These are phyloP conservation scores for Leptopilina syphax DNA, from an alignment of 2,888 invertebrate genomes.

Conservation along the genomic window DNA sequence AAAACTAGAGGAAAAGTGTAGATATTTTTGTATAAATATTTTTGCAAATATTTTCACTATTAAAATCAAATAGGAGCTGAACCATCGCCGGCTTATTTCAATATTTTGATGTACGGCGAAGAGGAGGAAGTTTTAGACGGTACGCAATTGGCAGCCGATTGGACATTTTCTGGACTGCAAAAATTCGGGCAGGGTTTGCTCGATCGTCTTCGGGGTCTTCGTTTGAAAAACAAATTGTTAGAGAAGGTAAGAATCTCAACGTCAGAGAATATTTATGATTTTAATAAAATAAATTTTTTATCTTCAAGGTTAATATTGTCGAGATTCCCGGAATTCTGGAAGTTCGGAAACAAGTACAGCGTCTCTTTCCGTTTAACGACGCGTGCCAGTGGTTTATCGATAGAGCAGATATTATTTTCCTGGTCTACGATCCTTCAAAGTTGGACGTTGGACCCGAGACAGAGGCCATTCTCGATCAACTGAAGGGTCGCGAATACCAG, in stretches of 20 bases:
- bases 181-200: constrained; percentile 96
- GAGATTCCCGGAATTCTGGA: constrained; percentile 97
- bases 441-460: constrained; percentile 96
- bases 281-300: neutral
- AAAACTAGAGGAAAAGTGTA: constrained; percentile 51
- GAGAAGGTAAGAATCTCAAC: constrained; percentile 83
- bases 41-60: neutral
- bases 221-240: constrained; percentile 88
- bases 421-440: constrained; percentile 96
- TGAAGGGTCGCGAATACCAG: constrained; percentile 95
- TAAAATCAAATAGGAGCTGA: constrained; percentile 85
- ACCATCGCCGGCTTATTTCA: constrained; percentile 95
- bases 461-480: constrained; percentile 94
- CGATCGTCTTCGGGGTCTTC: constrained; percentile 90
- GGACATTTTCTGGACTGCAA: constrained; percentile 95
- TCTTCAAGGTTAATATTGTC: constrained; percentile 90
- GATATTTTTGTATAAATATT: too few relatives aligned
- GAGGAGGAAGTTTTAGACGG: constrained; percentile 92
- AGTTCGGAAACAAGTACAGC: constrained; percentile 94
- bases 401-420: constrained; percentile 95
- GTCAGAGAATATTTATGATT: neutral
- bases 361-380: constrained; percentile 96
- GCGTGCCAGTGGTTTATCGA: constrained; percentile 99
- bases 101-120: constrained; percentile 93
- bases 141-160: constrained; percentile 95